Base-by-base conservation (phyloP, 2,888 invertebrate genomes). In the Eueremaeus valkanovi region DNA sequence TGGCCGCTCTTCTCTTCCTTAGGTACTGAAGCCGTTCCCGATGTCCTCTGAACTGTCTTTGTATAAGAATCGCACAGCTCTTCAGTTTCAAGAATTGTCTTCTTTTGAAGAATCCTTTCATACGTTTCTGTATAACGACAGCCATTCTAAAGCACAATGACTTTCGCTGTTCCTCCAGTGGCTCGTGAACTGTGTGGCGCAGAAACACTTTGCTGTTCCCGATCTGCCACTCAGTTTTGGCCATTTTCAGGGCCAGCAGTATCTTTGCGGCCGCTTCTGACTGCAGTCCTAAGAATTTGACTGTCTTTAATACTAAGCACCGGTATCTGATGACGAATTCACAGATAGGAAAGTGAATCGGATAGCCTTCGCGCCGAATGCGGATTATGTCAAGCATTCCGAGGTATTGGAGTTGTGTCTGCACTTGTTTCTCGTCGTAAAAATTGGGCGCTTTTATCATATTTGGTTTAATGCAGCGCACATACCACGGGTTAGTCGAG, bases 341-440 rank as follows among this genome's bases (percentile, higher is more conserved):
- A 74, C 88, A 87, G 81, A 91, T 89, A 33, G 88, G 87, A 84
- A 93, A 87, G 82, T 95, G 94, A 79, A 93, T 89, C 0, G 94
- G 94, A 84, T 89, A 95, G 3, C 94, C 94, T 83, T 94, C 93
- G 81, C 92, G 90, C 6, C 94, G 86, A 78, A 95, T 95, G 78
- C 93, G 87, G 80, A 95, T 94, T 79, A 95, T 94, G 83, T 95
- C 94, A 83, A 93, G 86, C 93, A 95, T 94, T 77, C 94, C 95
- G 77, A 95, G 87, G 85, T 95, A 95, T 81, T 90, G 89, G 72
- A 95, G 85, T 84, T 95, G 95, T 81, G 93, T 93, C 80, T 92
- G 85, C 1, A 95, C 94, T 76, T 94, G 85, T 75, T 88, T 88
- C 76, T 90, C 89, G 82, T 90, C 90, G 84, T 91, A 95, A 81